phyloP scores from a whole-genome alignment of 2,797 vertebrate species.

The Sciurus carolinensis region DNA sequence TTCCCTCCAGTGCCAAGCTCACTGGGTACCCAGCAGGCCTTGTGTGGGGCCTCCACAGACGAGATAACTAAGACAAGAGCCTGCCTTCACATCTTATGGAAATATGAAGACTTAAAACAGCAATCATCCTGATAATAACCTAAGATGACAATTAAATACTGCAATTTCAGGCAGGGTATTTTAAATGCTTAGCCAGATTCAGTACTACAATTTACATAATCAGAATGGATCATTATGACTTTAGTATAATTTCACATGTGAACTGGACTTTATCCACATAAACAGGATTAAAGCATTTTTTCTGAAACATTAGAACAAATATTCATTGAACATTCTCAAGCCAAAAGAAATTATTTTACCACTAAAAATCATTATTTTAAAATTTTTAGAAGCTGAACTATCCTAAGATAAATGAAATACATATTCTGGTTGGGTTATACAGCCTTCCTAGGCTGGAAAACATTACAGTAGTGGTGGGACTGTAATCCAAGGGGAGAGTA shows the following conservation, averaged over 20 bases:
- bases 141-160: conserved; percentile 73
- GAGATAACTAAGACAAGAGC: not conserved
- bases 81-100: not conserved
- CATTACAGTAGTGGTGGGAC: not conserved
- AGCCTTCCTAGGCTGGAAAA: conserved; percentile 44
- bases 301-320: conserved; percentile 61
- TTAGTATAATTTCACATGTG: conserved; percentile 56
- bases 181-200: conserved; percentile 70
- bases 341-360: conserved; percentile 5
- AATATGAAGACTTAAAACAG: conserved; percentile 29
- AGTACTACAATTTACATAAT: conserved; percentile 67
- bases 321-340: conserved; percentile 4
- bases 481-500: not conserved
- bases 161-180: conserved; percentile 54
- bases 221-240: conserved; percentile 62
- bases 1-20: accelerated
- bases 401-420: conserved; percentile 7
- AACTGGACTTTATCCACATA: conserved; percentile 51
- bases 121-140: conserved; percentile 72
- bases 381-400: conserved; percentile 43
- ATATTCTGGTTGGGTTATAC: not conserved
- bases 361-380: conserved; percentile 59
- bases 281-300: conserved; percentile 54
- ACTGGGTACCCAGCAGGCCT: not conserved
- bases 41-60: not conserved